Conservation (phyloP, 2,113 vertebrate genomes). For the Suricata suricatta region DNA sequence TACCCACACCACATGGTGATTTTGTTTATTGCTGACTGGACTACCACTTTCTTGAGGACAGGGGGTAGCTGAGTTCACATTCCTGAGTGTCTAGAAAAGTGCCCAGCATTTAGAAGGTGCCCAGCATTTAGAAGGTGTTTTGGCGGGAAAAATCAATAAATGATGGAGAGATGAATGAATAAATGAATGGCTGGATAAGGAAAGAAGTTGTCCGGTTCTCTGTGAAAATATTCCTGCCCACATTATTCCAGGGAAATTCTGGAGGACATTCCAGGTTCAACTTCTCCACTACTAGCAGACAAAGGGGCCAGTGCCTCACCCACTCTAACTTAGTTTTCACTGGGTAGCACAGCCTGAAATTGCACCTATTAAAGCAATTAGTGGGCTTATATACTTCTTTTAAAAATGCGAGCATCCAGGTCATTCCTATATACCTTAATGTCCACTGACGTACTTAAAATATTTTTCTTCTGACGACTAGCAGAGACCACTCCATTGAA, state of each 20-base stretch:
- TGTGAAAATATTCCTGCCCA: neutral
- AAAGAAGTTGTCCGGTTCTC: neutral
- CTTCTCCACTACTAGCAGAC: neutral
- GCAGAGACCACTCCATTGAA: neutral
- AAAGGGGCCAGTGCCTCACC: neutral
- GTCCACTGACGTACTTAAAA: neutral
- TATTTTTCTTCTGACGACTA: conserved; percentile 8
- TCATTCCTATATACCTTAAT: neutral
- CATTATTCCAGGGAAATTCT: neutral
- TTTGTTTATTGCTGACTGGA: neutral
- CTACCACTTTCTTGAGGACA: neutral
- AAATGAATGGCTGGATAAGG: neutral
- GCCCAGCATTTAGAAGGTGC: neutral
- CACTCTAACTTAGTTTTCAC: neutral
- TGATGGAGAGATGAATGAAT: neutral
- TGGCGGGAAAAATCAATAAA: neutral
- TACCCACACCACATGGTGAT: neutral
- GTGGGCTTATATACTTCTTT: neutral
- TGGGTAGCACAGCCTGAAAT: neutral
- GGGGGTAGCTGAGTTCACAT: neutral
- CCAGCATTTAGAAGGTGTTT: neutral
- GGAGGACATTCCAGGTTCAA: neutral
- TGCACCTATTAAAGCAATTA: neutral
- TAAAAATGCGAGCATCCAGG: neutral
- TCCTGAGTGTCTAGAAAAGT: neutral